Conservation (phyloP, 2,888 invertebrate species). For the Chalcosyrphus nemorum region DNA sequence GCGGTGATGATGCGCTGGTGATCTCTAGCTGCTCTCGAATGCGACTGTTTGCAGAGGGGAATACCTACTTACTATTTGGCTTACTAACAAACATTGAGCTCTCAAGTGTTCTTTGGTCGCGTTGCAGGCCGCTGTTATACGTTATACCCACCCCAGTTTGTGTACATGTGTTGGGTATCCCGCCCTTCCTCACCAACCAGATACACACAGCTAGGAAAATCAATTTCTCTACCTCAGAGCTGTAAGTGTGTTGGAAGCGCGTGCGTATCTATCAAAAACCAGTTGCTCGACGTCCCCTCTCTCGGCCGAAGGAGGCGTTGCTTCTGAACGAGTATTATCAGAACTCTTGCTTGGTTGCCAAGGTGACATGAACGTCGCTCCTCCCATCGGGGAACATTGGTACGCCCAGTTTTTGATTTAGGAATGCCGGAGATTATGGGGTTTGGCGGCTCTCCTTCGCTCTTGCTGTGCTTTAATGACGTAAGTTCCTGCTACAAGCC, state of each 20-base stretch:
- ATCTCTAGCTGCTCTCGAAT: slow-evolving; percentile 82
- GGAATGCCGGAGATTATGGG: slow-evolving; percentile 38
- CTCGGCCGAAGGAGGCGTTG: slow-evolving; percentile 10
- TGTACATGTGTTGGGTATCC: slow-evolving; percentile 19
- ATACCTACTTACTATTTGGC: slow-evolving; percentile 83
- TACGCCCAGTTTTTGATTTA: slow-evolving; percentile 21
- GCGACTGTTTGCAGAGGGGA: slow-evolving; percentile 83
- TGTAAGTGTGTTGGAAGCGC: slow-evolving; percentile 50
- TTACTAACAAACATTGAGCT: slow-evolving; percentile 82
- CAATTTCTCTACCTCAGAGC: slow-evolving; percentile 19
- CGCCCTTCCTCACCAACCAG: slow-evolving; percentile 41
- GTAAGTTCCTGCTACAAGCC: slow-evolving; percentile 30
- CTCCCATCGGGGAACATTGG: not conserved
- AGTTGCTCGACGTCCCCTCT: slow-evolving; percentile 60
- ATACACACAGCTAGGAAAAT: slow-evolving; percentile 10
- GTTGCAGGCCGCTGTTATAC: slow-evolving; percentile 62
- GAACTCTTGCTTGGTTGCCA: slow-evolving; percentile 58
- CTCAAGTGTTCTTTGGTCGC: slow-evolving; percentile 79
- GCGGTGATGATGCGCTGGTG: slow-evolving; percentile 80
- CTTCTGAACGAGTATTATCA: not conserved
- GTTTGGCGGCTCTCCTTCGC: slow-evolving; percentile 40
- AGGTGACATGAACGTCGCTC: slow-evolving; percentile 48
- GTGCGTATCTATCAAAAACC: slow-evolving; percentile 48
- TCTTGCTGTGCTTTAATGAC: slow-evolving; percentile 39
- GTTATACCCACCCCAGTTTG: slow-evolving; percentile 62